Conservation (phyloP, 2,888 invertebrate genomes). For the Lasioglossum zephyrum region DNA sequence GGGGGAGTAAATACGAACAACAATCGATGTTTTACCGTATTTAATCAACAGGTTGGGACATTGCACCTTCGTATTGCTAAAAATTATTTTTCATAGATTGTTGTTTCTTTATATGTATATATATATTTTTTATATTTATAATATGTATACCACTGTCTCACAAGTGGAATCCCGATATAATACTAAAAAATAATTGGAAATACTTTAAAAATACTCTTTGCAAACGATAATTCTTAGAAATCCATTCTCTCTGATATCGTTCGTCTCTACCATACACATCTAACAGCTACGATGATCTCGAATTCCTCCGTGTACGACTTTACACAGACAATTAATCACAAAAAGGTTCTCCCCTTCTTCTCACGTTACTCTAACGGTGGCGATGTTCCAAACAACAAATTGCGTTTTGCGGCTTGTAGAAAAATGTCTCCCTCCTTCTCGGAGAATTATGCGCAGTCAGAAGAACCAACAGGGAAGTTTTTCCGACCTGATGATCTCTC, state of each 20-base stretch:
- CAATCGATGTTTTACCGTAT: conserved; percentile 75
- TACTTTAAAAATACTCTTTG: conserved; percentile 84
- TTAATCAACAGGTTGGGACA: conserved; percentile 79
- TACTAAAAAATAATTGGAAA: conserved; percentile 84
- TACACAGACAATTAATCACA: conserved; percentile 76
- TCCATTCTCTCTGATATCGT: conserved; percentile 65
- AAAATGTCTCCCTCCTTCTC: conserved; percentile 3
- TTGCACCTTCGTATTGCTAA: conserved; percentile 73
- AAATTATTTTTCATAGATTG: conserved; percentile 74
- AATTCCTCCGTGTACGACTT: conserved; percentile 64
- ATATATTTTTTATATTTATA: conserved; percentile 59
- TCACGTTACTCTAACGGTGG: conserved; percentile 61
- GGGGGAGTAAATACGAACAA: conserved; percentile 35
- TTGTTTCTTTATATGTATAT: conserved; percentile 66
- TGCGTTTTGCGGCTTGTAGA: conserved; percentile 12
- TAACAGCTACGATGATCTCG: conserved; percentile 67
- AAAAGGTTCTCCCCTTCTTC: conserved; percentile 65
- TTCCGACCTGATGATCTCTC: background rate
- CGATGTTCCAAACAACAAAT: conserved; percentile 71
- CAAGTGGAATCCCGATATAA: conserved; percentile 76
- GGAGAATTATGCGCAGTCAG: conserved; percentile 5
- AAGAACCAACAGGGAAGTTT: background rate
- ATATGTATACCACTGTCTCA: conserved; percentile 64
- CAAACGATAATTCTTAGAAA: conserved; percentile 79
- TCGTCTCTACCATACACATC: conserved; percentile 67